Evolutionary conservation across 1,140 invertebrate species (phyloP), one percentile per base, ranked within the genome.

Genomic region (Drosophila dunni): DNA sequence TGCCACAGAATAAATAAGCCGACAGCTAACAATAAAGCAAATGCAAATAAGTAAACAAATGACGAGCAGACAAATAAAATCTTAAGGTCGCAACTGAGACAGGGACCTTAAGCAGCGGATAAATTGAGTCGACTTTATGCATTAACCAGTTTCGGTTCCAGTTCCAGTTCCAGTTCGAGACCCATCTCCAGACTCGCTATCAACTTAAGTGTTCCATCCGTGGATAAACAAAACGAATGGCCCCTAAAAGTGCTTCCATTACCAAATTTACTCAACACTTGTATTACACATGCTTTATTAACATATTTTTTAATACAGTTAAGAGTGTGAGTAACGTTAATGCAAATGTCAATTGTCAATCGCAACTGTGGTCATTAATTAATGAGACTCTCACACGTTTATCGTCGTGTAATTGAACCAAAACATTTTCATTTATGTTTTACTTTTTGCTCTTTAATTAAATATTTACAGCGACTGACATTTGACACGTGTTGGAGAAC

Each of bases 1-100:
- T 51, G 68, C 62, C 56, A 40, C 73, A 70, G 46, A 79, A 72
- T 75, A 83, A 82, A 82, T 79, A 78, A 61, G 45, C 45, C 34
- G 54, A 58, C 46, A 42, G 38, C 50, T 24, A 45, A 76, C 66
- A 78, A 64, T 63, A 70, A 56, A 67, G 78, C 58, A 75, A 66
- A 80, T 80, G 79, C 45, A 79, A 79, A 74, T 74, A 72, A 69
- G 70, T 34, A 77, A 77, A 69, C 65, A 77, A 72, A 71, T 64
- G 58, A 72, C 53, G 57, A 79, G 63, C 36, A 81, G 42, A 63
- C 46, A 71, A 72, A 76, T 72, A 71, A 44, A 75, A 79, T 56
- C 46, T 58, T 40, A 60, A 46, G 56, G 17, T 54, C 70, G 56
- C 67, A 64, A 58, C 53, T 67, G 33, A 67, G 54, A 54, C 50